Evolutionary conservation across 1,140 invertebrate genomes (phyloP).

Genomic region (Cydia pomonella): DNA sequence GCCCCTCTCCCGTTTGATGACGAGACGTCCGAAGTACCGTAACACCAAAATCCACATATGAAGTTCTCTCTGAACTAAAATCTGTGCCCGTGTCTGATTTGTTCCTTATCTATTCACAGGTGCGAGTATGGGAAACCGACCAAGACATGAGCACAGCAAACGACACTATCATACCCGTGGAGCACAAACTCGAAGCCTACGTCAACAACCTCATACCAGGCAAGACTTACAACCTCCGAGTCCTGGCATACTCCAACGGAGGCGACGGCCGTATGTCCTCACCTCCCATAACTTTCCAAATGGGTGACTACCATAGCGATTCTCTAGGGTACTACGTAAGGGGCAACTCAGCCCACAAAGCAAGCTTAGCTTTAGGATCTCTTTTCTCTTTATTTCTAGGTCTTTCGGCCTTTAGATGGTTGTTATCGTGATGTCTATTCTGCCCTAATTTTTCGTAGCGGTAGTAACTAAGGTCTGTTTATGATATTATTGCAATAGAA

Average conservation of each 20-base stretch:
- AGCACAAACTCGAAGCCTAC: slow-evolving; percentile 88
- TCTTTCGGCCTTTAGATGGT: slow-evolving; percentile 38
- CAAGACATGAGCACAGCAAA: slow-evolving; percentile 95
- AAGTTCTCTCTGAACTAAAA: too few relatives aligned
- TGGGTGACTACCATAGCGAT: slow-evolving; percentile 84
- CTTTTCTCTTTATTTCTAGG: slow-evolving; percentile 37
- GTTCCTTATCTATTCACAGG: slow-evolving; percentile 72
- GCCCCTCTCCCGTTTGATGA: too few relatives aligned
- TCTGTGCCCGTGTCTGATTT: not conserved
- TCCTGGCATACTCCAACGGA: slow-evolving; percentile 95
- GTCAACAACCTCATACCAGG: slow-evolving; percentile 91
- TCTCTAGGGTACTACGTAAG: slow-evolving; percentile 68
- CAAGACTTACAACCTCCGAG: slow-evolving; percentile 93
- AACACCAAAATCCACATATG: too few relatives aligned
- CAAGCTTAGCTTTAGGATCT: slow-evolving; percentile 33
- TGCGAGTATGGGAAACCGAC: slow-evolving; percentile 95
- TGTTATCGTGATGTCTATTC: slow-evolving; percentile 32
- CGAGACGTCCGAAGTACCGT: too few relatives aligned
- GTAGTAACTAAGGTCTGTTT: slow-evolving; percentile 24
- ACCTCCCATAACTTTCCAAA: slow-evolving; percentile 92
- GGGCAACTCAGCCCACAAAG: slow-evolving; percentile 42
- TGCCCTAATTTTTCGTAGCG: slow-evolving; percentile 1
- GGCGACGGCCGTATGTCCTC: slow-evolving; percentile 98
- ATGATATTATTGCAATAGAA: slow-evolving; percentile 29
- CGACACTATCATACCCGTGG: slow-evolving; percentile 90